Evolutionary conservation across 2,113 vertebrate species (phyloP).

Genomic region (Buteo buteo): DNA sequence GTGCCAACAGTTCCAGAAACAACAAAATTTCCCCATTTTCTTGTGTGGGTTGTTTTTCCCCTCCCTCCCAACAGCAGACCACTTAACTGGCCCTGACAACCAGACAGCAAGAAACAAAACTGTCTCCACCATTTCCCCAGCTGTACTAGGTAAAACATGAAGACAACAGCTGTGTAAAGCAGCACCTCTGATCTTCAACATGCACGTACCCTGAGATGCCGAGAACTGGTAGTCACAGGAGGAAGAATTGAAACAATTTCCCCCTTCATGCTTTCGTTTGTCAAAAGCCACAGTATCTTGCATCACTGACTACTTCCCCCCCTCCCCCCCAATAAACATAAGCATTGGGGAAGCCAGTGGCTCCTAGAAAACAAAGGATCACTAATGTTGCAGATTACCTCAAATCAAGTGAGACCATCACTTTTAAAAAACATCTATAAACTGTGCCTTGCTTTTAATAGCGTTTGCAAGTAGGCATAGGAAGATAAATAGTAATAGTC

Average conservation of each 20-base stretch:
- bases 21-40: neutral
- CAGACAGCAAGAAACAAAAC: neutral
- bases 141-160: neutral
- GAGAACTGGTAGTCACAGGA: neutral
- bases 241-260: neutral
- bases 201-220: accelerated
- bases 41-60: neutral
- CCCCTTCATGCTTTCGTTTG: neutral
- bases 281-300: neutral
- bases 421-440: neutral
- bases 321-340: neutral
- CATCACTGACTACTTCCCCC: neutral
- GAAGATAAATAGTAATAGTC: neutral
- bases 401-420: neutral
- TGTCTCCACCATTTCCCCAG: neutral
- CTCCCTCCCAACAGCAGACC: neutral
- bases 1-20: neutral
- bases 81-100: neutral
- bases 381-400: neutral
- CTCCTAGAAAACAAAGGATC: neutral
- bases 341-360: neutral
- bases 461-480: neutral
- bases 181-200: neutral
- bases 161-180: neutral
- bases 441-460: neutral